phyloP scores from a whole-genome alignment of 2,888 invertebrate genomes.

The Drosophila borborema region DNA sequence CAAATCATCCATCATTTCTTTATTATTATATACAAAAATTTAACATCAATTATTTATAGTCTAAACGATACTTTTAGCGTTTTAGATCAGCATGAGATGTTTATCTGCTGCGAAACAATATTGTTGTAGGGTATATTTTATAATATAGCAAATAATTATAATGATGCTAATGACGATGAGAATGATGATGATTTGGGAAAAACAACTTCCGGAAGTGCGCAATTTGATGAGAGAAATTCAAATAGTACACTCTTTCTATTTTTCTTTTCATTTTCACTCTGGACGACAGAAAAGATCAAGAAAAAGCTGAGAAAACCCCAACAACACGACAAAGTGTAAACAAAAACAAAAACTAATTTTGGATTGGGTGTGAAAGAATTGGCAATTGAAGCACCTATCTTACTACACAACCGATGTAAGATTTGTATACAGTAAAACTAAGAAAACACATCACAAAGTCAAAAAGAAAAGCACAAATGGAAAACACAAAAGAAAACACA shows the following conservation, averaged over 20 bases:
- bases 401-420: slow-evolving; percentile 13
- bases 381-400: slow-evolving; percentile 16
- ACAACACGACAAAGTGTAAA: slow-evolving; percentile 28
- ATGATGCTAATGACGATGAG: slow-evolving; percentile 36
- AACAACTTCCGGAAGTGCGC: slow-evolving; percentile 73
- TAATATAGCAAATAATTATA: slow-evolving; percentile 45
- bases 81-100: background rate
- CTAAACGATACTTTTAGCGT: background rate
- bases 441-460: slow-evolving; percentile 18
- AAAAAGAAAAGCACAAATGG: slow-evolving; percentile 19
- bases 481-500: slow-evolving; percentile 31
- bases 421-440: slow-evolving; percentile 12
- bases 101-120: background rate
- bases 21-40: background rate
- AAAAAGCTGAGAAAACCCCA: slow-evolving; percentile 18
- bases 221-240: slow-evolving; percentile 57
- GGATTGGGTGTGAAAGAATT: slow-evolving; percentile 30
- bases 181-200: slow-evolving; percentile 24
- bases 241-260: slow-evolving; percentile 23
- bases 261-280: slow-evolving; percentile 21
- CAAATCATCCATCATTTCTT: background rate
- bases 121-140: slow-evolving; percentile 10
- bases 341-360: slow-evolving; percentile 24
- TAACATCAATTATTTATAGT: slow-evolving; percentile 1
- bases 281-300: slow-evolving; percentile 20